Conservation (phyloP, 2,797 vertebrate species). For the Schizopygopsis pylzovi region DNA sequence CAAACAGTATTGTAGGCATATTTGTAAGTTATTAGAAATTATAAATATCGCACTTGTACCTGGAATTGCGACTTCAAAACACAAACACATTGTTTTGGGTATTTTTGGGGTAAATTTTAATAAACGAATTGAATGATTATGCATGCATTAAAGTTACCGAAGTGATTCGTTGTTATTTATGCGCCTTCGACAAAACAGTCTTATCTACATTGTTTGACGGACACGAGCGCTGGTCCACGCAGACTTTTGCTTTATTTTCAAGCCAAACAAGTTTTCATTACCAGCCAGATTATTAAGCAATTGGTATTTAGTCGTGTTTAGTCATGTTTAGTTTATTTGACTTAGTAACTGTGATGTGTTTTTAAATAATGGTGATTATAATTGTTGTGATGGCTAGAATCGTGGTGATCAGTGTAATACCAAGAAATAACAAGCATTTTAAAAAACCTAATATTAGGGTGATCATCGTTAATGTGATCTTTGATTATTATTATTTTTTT, state of each 20-base stretch:
- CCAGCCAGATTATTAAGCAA: background rate
- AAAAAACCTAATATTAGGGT: background rate
- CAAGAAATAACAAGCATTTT: slow-evolving; percentile 9
- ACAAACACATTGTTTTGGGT: background rate
- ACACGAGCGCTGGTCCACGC: background rate
- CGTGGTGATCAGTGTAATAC: background rate
- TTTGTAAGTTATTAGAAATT: background rate
- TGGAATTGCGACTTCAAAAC: background rate
- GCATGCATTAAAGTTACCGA: background rate
- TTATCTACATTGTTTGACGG: background rate
- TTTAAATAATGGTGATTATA: background rate
- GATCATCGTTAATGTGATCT: background rate
- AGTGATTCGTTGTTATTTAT: slow-evolving; percentile 2
- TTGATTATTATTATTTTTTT: background rate
- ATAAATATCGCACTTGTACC: background rate
- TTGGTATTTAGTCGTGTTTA: background rate
- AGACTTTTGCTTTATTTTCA: background rate
- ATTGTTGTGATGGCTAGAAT: background rate
- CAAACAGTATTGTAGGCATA: background rate
- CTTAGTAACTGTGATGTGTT: background rate
- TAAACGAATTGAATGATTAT: background rate
- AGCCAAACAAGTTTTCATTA: background rate
- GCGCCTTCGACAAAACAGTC: background rate
- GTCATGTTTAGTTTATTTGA: background rate
- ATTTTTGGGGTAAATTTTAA: background rate